Conservation (phyloP, 2,888 invertebrate species). For the Dione juno region DNA sequence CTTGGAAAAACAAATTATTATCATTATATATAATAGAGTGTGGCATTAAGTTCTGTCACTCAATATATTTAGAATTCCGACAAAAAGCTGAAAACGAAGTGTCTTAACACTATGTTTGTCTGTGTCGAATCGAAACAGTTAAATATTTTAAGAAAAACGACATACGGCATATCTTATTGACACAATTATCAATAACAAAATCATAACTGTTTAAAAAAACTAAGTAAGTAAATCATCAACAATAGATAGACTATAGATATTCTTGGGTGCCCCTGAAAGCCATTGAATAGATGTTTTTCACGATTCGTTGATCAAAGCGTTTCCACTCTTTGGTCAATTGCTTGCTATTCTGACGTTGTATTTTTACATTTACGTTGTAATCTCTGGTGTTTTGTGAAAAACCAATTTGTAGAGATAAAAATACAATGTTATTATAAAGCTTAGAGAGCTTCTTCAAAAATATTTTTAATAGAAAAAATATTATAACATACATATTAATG, state of each 20-base stretch:
- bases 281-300: constrained; percentile 62
- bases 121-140: no score
- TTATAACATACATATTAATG: not conserved
- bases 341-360: constrained; percentile 53
- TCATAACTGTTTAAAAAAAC: not conserved
- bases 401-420: not conserved
- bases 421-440: not conserved
- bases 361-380: constrained; percentile 31
- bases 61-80: no score
- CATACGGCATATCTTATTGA: no score
- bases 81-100: no score
- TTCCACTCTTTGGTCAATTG: constrained; percentile 68
- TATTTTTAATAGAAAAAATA: not conserved
- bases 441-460: not conserved
- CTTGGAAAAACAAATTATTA: no score
- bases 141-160: no score
- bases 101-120: no score
- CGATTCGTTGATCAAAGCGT: constrained; percentile 67
- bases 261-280: constrained; percentile 63
- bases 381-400: constrained; percentile 23
- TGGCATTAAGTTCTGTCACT: no score
- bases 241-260: not conserved
- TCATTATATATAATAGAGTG: no score
- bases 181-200: not conserved
- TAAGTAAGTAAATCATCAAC: constrained; percentile 4